These are phyloP conservation scores for Hydractinia echinata DNA, from an alignment of 30 jellyfish, hydroid and myxozoan genomes.

Conservation along the genomic window DNA sequence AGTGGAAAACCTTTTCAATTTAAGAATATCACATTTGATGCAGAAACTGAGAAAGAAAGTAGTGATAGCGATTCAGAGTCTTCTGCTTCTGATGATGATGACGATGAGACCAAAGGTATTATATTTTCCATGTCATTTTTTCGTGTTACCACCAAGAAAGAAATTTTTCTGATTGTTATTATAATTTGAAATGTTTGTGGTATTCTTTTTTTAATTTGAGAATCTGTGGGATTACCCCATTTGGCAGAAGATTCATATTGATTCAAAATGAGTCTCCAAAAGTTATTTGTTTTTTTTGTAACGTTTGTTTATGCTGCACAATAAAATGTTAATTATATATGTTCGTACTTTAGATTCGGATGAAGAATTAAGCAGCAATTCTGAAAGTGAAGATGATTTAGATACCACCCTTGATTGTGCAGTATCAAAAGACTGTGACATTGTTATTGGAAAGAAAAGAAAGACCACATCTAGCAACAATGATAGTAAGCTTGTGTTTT, in stretches of 20 bases:
- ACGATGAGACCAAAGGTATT: neutral
- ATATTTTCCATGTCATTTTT: neutral
- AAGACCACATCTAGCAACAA: neutral
- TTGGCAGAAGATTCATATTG: too few relatives aligned
- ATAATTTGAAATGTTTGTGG: neutral
- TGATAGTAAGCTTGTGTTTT: too few relatives aligned
- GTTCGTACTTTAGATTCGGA: neutral
- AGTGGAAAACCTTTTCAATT: slow-evolving; percentile 35
- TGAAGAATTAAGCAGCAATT: neutral
- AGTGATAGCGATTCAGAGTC: slow-evolving; percentile 23
- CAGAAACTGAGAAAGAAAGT: slow-evolving; percentile 5
- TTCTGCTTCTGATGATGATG: neutral
- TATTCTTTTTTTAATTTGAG: neutral
- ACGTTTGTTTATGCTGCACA: neutral
- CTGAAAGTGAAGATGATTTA: neutral
- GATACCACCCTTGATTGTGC: neutral
- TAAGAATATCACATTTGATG: slow-evolving; percentile 25
- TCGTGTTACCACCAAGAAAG: neutral
- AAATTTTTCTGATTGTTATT: neutral
- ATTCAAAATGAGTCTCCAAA: too few relatives aligned
- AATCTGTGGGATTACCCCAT: neutral
- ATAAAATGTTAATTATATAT: neutral
- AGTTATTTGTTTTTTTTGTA: neutral
- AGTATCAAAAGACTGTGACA: neutral
- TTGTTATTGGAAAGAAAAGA: slow-evolving; percentile 18